phyloP scores from a whole-genome alignment of 1,140 invertebrate species.

The Pomphorhynchus laevis region DNA sequence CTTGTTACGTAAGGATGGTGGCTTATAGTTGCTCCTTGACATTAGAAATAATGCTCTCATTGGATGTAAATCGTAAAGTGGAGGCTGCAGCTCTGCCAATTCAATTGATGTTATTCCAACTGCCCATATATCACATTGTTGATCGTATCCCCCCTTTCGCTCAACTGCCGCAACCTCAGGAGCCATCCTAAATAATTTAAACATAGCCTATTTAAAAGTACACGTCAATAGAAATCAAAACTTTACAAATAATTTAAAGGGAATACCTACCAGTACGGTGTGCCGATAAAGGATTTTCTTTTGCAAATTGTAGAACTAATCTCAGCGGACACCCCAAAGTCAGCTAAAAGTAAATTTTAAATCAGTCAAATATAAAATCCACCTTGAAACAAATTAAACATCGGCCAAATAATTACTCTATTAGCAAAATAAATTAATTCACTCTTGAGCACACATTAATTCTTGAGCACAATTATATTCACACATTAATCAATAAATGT shows the following conservation, averaged over 20 bases:
- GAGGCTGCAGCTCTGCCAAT: constrained; percentile 81
- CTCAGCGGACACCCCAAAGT: constrained; percentile 95
- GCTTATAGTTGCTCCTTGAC: constrained; percentile 93
- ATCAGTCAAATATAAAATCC: no score
- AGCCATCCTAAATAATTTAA: constrained; percentile 24
- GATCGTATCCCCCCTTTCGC: constrained; percentile 85
- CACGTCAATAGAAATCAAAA: background rate
- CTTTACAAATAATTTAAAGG: background rate
- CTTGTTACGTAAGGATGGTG: constrained; percentile 68
- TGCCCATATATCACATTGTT: constrained; percentile 97
- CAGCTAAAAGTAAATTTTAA: constrained; percentile 27
- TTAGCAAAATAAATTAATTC: no score
- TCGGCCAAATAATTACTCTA: no score
- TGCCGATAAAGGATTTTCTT: constrained; percentile 95
- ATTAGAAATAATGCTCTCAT: constrained; percentile 82
- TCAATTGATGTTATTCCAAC: constrained; percentile 94
- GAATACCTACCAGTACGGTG: constrained; percentile 48
- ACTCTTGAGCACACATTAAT: no score
- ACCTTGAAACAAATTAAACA: constrained; percentile 42
- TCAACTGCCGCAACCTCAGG: constrained; percentile 83
- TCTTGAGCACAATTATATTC: no score
- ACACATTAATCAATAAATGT: no score
- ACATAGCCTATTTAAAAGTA: no score
- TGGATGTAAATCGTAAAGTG: constrained; percentile 95
- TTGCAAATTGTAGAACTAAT: constrained; percentile 96